A percentile compares a stretch with the other conserved stretches of the same genome.
Evolutionary conservation across 2,113 vertebrate species (phyloP).

Genomic region (Vimba vimba): DNA sequence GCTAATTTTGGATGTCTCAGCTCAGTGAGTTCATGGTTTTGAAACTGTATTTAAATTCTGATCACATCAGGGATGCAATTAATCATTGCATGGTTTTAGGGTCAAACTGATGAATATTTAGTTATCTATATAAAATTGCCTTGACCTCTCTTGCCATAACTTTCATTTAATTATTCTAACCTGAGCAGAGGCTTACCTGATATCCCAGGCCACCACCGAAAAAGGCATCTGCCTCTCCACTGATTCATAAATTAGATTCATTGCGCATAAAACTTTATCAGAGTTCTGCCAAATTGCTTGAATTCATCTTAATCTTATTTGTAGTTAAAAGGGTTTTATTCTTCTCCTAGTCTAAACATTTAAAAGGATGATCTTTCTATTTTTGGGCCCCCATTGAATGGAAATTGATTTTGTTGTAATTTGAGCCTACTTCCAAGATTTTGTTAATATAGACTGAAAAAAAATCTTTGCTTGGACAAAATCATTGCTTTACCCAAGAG

Average conservation of each 20-base stretch:
- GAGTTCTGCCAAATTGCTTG: neutral
- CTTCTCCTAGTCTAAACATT: neutral
- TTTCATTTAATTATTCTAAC: constrained; percentile 64
- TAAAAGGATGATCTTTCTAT: neutral
- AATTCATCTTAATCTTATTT: neutral
- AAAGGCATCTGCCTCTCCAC: neutral
- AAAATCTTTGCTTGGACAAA: neutral
- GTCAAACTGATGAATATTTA: constrained; percentile 74
- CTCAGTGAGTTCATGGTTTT: constrained; percentile 57
- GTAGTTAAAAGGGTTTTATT: neutral
- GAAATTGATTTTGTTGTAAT: neutral
- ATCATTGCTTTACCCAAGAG: neutral
- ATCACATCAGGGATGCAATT: constrained; percentile 65
- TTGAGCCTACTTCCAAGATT: neutral
- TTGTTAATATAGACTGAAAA: neutral
- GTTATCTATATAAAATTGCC: constrained; percentile 62
- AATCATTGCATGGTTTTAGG: constrained; percentile 66
- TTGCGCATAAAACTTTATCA: constrained; percentile 3
- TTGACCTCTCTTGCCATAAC: constrained; percentile 59
- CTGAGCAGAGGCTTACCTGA: constrained; percentile 45
- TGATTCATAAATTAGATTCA: constrained; percentile 32
- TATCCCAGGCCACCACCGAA: neutral
- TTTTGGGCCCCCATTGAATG: neutral
- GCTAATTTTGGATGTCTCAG: constrained; percentile 53
- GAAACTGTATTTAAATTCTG: constrained; percentile 64